Evolutionary conservation across 37 sponge, comb jelly and placozoan species (phyloP).

Genomic region (Oscarella lobularis): DNA sequence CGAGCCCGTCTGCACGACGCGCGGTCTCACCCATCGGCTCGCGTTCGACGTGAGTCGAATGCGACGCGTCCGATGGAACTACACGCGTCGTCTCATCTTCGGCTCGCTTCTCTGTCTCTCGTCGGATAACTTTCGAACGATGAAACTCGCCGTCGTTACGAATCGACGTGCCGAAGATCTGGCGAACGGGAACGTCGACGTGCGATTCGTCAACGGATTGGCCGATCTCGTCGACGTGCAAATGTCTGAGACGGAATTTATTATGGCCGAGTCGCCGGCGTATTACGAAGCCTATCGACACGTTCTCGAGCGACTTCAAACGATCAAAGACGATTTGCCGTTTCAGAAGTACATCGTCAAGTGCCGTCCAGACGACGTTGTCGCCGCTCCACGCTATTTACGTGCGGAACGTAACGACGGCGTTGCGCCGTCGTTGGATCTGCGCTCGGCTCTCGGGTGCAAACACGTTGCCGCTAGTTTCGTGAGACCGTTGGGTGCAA

Average conservation of each 20-base stretch:
- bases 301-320: slow-evolving; percentile 39
- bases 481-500: neutral
- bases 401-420: neutral
- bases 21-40: slow-evolving; percentile 43
- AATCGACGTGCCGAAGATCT: slow-evolving; percentile 33
- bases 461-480: neutral
- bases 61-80: slow-evolving; percentile 56
- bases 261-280: slow-evolving; percentile 63
- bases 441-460: neutral
- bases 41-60: slow-evolving; percentile 28
- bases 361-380: slow-evolving; percentile 8
- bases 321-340: slow-evolving; percentile 61
- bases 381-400: slow-evolving; percentile 40
- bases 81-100: slow-evolving; percentile 56
- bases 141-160: slow-evolving; percentile 48
- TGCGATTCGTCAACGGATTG: slow-evolving; percentile 47
- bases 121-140: slow-evolving; percentile 24
- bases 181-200: slow-evolving; percentile 24
- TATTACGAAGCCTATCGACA: slow-evolving; percentile 88
- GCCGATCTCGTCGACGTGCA: slow-evolving; percentile 24
- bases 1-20: slow-evolving; percentile 39
- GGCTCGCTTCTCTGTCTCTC: slow-evolving; percentile 78
- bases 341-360: slow-evolving; percentile 49
- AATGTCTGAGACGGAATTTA: slow-evolving; percentile 8
- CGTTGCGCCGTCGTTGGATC: neutral